Conservation (phyloP, 2,113 vertebrate species). For the Hydrochoerus hydrochaeris region DNA sequence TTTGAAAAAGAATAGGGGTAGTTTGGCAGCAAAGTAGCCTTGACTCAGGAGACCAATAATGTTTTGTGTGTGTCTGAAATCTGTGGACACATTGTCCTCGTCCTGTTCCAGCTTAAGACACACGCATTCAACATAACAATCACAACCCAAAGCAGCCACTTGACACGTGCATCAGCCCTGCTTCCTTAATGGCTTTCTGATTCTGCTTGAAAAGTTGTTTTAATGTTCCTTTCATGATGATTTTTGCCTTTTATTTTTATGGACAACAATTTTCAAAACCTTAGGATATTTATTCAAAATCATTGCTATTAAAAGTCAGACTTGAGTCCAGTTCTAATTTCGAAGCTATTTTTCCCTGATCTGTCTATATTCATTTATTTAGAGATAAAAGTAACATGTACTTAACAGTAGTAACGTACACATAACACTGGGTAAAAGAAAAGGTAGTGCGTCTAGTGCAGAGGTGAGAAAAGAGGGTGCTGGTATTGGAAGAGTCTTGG, state of each 20-base stretch:
- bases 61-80: not conserved
- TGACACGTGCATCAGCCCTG: not conserved
- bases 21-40: not conserved
- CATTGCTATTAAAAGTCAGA: not conserved
- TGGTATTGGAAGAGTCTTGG: not conserved
- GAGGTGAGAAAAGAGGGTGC: not conserved
- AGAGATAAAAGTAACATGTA: not conserved
- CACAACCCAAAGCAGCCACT: not conserved
- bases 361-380: not conserved
- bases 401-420: not conserved
- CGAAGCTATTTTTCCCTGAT: not conserved
- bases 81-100: not conserved
- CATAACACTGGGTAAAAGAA: not conserved
- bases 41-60: not conserved
- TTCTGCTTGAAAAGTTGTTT: not conserved
- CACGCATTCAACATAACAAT: not conserved
- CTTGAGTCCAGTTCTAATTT: not conserved
- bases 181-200: not conserved
- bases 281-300: not conserved
- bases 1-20: not conserved
- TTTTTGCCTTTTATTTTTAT: not conserved
- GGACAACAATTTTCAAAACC: not conserved
- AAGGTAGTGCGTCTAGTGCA: not conserved
- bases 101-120: not conserved
- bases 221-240: not conserved